phyloP scores from a whole-genome alignment of 1,140 invertebrate species.

The Drosophila azteca region DNA sequence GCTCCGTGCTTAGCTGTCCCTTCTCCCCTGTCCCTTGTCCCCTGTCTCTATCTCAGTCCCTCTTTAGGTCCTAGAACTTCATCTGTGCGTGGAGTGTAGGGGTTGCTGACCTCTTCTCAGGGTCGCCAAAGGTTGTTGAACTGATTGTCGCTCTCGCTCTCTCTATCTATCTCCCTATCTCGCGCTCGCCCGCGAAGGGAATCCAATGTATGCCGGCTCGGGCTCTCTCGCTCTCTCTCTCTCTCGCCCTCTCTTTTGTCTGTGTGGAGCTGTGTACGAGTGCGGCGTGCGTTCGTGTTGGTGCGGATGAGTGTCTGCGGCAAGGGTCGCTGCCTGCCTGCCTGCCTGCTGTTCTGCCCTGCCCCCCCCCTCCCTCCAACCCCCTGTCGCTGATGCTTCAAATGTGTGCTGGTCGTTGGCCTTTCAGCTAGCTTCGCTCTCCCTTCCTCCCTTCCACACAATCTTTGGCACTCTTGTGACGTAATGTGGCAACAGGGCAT shows the following conservation, averaged over 20 bases:
- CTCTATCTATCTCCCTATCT: slow-evolving; percentile 15
- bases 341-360: not conserved
- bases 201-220: slow-evolving; percentile 39
- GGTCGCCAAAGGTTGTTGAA: slow-evolving; percentile 83
- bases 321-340: slow-evolving; percentile 20
- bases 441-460: slow-evolving; percentile 1
- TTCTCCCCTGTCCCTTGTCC: slow-evolving; percentile 2
- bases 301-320: slow-evolving; percentile 6
- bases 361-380: not conserved
- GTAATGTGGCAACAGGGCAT: slow-evolving; percentile 71
- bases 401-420: slow-evolving; percentile 83
- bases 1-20: not conserved
- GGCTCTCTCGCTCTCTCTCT: slow-evolving; percentile 6
- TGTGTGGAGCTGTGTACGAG: not conserved
- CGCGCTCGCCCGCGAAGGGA: slow-evolving; percentile 13
- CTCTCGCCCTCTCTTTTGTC: not conserved
- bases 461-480: slow-evolving; percentile 36
- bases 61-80: slow-evolving; percentile 44
- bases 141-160: slow-evolving; percentile 26
- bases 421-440: slow-evolving; percentile 25
- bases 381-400: slow-evolving; percentile 38
- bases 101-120: slow-evolving; percentile 84
- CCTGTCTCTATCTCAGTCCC: slow-evolving; percentile 20
- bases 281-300: slow-evolving; percentile 14
- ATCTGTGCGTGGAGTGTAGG: slow-evolving; percentile 51